Conservation (phyloP, 1,140 invertebrate genomes). For the Euborellia annulipes region DNA sequence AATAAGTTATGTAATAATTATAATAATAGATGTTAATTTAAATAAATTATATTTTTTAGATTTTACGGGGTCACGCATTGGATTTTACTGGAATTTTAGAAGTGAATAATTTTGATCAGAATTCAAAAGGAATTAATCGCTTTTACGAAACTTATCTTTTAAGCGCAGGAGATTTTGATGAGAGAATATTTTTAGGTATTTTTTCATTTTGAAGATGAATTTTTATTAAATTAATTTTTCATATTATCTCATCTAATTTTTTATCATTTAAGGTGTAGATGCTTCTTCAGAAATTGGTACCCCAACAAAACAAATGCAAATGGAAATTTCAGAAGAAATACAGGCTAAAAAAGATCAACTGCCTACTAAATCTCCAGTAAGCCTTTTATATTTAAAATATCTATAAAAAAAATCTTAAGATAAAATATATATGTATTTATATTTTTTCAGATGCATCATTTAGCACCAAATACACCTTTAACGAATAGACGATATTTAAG, state of each 20-base stretch:
- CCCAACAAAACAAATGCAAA: constrained; percentile 31
- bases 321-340: constrained; percentile 33
- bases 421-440: constrained; percentile 4
- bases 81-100: constrained; percentile 54
- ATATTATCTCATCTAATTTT: neutral
- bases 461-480: constrained; percentile 66
- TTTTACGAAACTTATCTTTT: constrained; percentile 83
- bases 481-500: constrained; percentile 71
- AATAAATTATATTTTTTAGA: constrained; percentile 16
- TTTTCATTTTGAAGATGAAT: constrained; percentile 8
- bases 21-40: too few species aligned
- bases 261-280: constrained; percentile 31
- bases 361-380: too few species aligned
- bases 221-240: neutral
- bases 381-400: too few species aligned
- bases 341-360: constrained; percentile 24
- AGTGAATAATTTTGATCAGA: constrained; percentile 53
- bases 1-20: too few species aligned
- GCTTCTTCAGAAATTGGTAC: constrained; percentile 57
- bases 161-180: constrained; percentile 88
- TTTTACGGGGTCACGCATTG: constrained; percentile 41
- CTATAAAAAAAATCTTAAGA: neutral
- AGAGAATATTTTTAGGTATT: constrained; percentile 79
- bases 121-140: constrained; percentile 71
- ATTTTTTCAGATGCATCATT: constrained; percentile 23